phyloP scores from a whole-genome alignment of 2,797 vertebrate genomes.

The Petrocephalus schoutedeni region DNA sequence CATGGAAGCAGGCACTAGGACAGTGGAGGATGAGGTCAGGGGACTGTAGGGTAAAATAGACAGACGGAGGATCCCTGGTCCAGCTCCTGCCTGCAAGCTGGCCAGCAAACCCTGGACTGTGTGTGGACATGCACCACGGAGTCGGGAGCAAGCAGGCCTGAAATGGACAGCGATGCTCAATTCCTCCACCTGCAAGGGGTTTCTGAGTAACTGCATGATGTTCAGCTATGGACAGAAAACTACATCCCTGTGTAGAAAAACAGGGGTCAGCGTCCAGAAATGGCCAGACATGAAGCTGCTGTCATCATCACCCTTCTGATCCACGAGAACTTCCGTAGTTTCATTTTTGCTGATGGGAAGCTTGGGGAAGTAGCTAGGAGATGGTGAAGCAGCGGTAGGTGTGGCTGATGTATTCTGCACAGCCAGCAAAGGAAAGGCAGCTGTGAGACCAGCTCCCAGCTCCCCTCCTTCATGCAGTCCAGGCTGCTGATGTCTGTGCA shows the following conservation, averaged over 20 bases:
- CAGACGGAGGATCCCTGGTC: neutral
- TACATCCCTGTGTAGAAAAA: neutral
- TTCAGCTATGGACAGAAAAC: neutral
- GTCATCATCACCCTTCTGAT: neutral
- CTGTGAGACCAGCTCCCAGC: neutral
- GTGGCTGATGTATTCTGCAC: neutral
- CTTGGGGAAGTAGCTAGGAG: neutral
- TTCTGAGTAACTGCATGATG: neutral
- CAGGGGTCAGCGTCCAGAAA: neutral
- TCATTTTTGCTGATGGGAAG: neutral
- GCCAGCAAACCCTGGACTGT: neutral
- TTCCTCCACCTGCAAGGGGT: neutral
- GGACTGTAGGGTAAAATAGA: constrained; percentile 49
- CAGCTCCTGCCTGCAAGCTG: neutral
- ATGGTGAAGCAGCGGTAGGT: neutral
- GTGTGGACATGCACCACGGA: neutral
- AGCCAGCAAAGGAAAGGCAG: neutral
- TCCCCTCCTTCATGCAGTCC: neutral
- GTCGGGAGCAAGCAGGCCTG: neutral
- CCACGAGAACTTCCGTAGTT: neutral
- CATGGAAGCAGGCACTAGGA: constrained; percentile 62
- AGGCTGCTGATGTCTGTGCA: neutral
- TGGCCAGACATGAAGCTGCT: neutral
- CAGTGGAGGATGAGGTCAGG: constrained; percentile 79
- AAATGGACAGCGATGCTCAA: neutral